These are phyloP conservation scores for Trichogramma dendrolimi DNA, from an alignment of 2,888 invertebrate species.

Conservation along the genomic window DNA sequence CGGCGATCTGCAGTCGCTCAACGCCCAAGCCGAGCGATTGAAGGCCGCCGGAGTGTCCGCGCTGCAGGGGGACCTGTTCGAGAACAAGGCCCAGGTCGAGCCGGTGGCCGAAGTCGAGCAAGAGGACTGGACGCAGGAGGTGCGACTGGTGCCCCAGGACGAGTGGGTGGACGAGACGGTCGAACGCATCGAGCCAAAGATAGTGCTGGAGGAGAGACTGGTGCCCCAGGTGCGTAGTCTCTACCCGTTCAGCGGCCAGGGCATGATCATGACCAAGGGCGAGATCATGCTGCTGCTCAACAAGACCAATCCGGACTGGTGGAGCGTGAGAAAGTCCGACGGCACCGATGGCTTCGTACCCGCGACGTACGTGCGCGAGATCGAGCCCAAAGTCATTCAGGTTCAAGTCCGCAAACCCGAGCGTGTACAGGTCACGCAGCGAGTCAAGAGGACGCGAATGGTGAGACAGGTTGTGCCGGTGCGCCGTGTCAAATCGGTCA, in stretches of 20 bases:
- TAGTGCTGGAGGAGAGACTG: constrained; percentile 80
- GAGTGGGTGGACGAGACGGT: constrained; percentile 89
- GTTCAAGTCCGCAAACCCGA: constrained; percentile 82
- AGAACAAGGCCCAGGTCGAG: constrained; percentile 28
- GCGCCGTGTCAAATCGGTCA: constrained; percentile 58
- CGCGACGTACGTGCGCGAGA: constrained; percentile 90
- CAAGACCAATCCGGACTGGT: constrained; percentile 97
- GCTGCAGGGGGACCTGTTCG: constrained; percentile 54
- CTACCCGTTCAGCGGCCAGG: constrained; percentile 89
- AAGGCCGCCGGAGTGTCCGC: constrained; percentile 72
- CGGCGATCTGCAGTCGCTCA: constrained; percentile 78
- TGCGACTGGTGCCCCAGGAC: constrained; percentile 81
- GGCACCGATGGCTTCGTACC: constrained; percentile 96
- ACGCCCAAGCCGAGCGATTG: constrained; percentile 73
- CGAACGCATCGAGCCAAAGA: constrained; percentile 77
- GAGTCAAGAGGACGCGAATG: constrained; percentile 85
- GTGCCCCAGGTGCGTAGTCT: constrained; percentile 83
- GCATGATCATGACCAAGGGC: constrained; percentile 86
- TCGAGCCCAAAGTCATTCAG: constrained; percentile 74
- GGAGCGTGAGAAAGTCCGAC: constrained; percentile 92
- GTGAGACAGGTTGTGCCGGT: constrained; percentile 82
- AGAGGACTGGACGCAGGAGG: constrained; percentile 62
- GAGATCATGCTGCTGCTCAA: constrained; percentile 89
- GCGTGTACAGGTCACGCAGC: constrained; percentile 76
- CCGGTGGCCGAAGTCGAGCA: constrained; percentile 51